These are phyloP conservation scores for Pristionchus fissidentatus DNA, from an alignment of 2,888 invertebrate species.

Conservation along the genomic window DNA sequence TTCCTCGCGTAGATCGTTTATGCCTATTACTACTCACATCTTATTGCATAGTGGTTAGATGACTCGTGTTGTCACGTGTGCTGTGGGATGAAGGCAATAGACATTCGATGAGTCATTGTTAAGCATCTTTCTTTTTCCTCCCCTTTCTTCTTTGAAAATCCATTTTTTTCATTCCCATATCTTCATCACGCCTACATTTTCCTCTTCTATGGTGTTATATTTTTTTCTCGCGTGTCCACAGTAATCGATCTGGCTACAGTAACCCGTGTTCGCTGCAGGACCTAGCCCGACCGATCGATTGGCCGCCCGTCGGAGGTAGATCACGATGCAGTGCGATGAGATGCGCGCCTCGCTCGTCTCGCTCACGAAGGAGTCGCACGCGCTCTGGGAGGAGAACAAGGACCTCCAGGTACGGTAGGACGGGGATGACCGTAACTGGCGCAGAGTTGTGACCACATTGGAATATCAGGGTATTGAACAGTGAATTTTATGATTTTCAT, in stretches of 20 bases:
- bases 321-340: slow-evolving; percentile 45
- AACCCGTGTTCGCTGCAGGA: neutral
- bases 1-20: no score
- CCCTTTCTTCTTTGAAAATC: no score
- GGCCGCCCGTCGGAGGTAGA: neutral
- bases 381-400: slow-evolving; percentile 74
- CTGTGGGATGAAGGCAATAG: no score
- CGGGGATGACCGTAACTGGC: neutral
- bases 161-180: no score
- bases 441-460: neutral
- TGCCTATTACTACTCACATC: no score
- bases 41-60: no score
- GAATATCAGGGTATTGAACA: no score
- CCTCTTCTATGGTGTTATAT: neutral
- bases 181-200: no score
- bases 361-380: slow-evolving; percentile 66
- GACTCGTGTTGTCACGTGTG: no score
- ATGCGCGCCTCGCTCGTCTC: slow-evolving; percentile 22
- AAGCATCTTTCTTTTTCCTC: no score
- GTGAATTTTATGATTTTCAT: neutral
- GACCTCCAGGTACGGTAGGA: slow-evolving; percentile 57
- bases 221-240: neutral
- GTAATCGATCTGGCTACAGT: neutral
- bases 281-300: neutral
- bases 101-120: no score